phyloP scores from a whole-genome alignment of 2,888 invertebrate genomes.

The Amblyjoppa proteus region DNA sequence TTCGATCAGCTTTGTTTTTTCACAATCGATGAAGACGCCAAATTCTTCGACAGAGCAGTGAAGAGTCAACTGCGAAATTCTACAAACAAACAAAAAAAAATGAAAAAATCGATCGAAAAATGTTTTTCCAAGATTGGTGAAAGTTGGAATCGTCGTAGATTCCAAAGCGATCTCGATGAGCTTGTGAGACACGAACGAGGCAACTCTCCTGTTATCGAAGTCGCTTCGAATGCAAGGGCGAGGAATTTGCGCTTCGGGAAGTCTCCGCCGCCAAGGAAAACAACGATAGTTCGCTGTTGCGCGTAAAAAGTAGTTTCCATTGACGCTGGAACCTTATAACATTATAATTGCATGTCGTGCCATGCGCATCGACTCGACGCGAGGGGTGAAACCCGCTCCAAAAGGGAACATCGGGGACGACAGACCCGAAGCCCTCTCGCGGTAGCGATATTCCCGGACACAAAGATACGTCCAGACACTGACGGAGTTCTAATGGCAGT shows the following conservation, averaged over 20 bases:
- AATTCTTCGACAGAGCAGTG: too few species aligned
- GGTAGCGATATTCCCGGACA: background rate
- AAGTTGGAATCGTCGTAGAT: too few species aligned
- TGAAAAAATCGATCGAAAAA: background rate
- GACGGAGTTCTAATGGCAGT: background rate
- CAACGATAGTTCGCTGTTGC: background rate
- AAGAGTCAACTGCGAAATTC: too few species aligned
- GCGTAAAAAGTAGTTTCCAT: constrained; percentile 41
- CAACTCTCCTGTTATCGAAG: too few species aligned
- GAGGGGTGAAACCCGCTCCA: background rate
- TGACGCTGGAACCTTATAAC: background rate
- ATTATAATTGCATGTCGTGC: background rate
- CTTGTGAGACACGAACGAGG: too few species aligned
- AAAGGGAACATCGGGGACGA: background rate
- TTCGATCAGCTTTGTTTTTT: too few species aligned
- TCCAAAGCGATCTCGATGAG: too few species aligned
- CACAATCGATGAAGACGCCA: too few species aligned
- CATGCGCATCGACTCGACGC: background rate
- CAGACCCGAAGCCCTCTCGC: background rate
- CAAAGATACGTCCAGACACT: background rate
- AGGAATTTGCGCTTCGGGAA: constrained; percentile 40
- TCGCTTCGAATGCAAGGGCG: background rate
- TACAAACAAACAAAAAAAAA: too few species aligned
- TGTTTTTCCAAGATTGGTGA: too few species aligned
- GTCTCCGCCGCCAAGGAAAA: constrained; percentile 17